Base-by-base conservation (phyloP, 2,888 invertebrate genomes). In the Automeris io region DNA sequence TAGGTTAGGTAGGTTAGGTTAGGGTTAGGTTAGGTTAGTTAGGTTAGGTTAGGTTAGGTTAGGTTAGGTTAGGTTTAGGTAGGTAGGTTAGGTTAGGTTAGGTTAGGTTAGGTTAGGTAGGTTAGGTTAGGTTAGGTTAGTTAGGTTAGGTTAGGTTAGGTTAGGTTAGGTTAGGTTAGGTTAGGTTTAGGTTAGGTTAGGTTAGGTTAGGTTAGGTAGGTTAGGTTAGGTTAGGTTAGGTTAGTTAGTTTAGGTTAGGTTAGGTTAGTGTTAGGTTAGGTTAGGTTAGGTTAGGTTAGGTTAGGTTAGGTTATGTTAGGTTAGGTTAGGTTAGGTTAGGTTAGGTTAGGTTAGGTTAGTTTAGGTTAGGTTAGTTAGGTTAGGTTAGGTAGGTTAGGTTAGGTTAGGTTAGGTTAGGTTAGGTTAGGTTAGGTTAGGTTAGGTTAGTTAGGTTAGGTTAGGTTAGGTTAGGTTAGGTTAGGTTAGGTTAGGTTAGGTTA, bases 41-140 rank as follows among this genome's bases (percentile, higher is more conserved):
- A 46, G 47, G 47, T 48, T 48, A 48, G 47, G 47, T 48, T 47
- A 43, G 45, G 48, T 49, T 47, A 46, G 48, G 48, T 46, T 49
- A 44, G 47, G 47, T 47, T 47, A 47, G 47, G 47, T 47, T 43
- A 45, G 47, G 47, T 47, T 47, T 42, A 45, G 47, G 44, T 47
- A 47, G 47, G 47, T 47, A n/a, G n/a, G 41, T 47, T 44, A 42
- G 47, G 45, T 47, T 47, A 45, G 47, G 47, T 47, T 47, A 44
- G 47, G 47, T 47, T 47, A 44, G 47, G 46, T 47, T 46, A n/a
- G n/a, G n/a, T n/a, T n/a, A n/a, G n/a, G n/a, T n/a, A n/a, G n/a
- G n/a, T n/a, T n/a, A n/a, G n/a, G n/a, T n/a, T n/a, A n/a, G n/a
- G n/a, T n/a, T n/a, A n/a, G n/a, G n/a, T n/a, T n/a, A n/a, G n/a